Base-by-base conservation (phyloP, 1,140 invertebrate genomes). In the Pemphigus obesinymphae region DNA sequence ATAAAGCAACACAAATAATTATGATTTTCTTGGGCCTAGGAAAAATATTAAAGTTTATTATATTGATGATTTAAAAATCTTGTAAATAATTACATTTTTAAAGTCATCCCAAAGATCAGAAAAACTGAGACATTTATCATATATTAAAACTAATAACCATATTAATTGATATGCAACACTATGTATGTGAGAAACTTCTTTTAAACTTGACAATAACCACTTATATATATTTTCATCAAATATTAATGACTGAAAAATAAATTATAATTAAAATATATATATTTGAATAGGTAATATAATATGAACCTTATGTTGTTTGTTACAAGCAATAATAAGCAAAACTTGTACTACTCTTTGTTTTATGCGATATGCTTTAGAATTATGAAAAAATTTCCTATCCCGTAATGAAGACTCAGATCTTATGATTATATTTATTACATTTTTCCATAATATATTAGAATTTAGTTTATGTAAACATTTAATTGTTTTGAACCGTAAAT, bases 1-100 rank as follows among this genome's bases (percentile, higher is more conserved):
- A 90, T 85, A 82, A 90, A 87, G n/a, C 90, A 90, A 53, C 86
- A 87, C 37, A 80, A 45, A 61, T 45, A 63, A 31, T 80, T 80
- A 43, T 80, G 55, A 31, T 80, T 80, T 63, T 61, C 76, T 2
- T 80, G 53, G 1, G 55, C 37, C 76, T 80, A 63, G 3, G 63
- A 45, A 76, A 72, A 72, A 72, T 29, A n/a, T 23, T 23, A 23
- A 63, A 15, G 4, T 72, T 17, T 26, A 48, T 26, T 29, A 31
- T n/a, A 17, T 45, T n/a, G 13, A 23, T 43, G 8, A 20, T 26
- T 13, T 40, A 3, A 55, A 3, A 40, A 55, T 53, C n/a, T 31
- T 76, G n/a, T 7, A 37, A 13, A 31, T 37, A 31, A 43, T 58
- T 80, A 80, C 76, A 63, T 13, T 80, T 45, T 63, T 63, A 40